These are phyloP conservation scores for Cordilura impudica DNA, from an alignment of 2,888 invertebrate genomes.

Conservation along the genomic window DNA sequence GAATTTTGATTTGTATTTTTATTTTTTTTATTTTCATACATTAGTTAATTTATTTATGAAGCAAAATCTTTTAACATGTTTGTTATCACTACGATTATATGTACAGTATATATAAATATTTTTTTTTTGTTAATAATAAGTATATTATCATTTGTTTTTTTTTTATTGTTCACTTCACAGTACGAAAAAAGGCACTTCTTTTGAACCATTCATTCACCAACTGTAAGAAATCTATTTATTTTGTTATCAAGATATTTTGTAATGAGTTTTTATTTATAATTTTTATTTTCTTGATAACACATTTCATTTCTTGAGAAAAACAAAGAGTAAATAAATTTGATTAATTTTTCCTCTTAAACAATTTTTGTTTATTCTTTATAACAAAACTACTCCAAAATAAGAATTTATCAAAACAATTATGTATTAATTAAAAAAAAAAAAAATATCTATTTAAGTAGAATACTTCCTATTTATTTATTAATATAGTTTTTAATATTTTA, in stretches of 20 bases:
- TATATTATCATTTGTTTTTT: slow-evolving; percentile 31
- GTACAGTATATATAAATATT: no score
- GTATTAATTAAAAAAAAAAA: no score
- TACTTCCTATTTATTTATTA: no score
- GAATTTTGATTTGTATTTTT: background rate
- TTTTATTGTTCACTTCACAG: no score
- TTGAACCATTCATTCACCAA: background rate
- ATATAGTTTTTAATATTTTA: background rate
- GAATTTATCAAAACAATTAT: no score
- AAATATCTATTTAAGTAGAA: no score
- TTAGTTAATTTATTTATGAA: background rate
- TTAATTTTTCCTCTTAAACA: slow-evolving; percentile 32
- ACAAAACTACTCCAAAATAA: background rate
- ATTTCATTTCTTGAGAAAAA: slow-evolving; percentile 21
- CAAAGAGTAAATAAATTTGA: slow-evolving; percentile 30
- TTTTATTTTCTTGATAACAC: slow-evolving; percentile 45
- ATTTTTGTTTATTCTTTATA: background rate
- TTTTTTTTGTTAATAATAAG: slow-evolving; percentile 3
- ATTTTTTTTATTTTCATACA: background rate
- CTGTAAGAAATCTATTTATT: slow-evolving; percentile 9
- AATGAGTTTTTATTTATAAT: slow-evolving; percentile 29
- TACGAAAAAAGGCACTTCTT: slow-evolving; percentile 6
- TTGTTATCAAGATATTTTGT: slow-evolving; percentile 59
- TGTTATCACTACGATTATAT: slow-evolving; percentile 27
- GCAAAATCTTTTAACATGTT: background rate